Evolutionary conservation across 2,113 vertebrate genomes (phyloP).

Genomic region (Synchiropus splendidus): DNA sequence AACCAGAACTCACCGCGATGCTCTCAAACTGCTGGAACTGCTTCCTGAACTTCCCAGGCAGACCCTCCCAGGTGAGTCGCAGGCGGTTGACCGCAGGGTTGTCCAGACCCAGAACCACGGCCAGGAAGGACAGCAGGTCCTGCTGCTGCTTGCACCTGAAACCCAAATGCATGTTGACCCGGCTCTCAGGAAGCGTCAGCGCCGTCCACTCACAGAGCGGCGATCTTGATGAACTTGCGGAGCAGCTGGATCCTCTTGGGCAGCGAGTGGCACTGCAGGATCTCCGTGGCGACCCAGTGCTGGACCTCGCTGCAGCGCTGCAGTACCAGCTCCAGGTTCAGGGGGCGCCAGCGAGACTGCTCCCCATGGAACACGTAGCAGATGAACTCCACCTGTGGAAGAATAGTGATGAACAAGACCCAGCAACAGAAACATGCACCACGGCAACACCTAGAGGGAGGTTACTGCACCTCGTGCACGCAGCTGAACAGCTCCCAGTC

Average conservation of each 20-base stretch:
- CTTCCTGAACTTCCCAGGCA: conserved; percentile 94
- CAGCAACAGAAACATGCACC: too few species aligned
- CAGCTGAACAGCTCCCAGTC: conserved; percentile 97
- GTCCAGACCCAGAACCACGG: conserved; percentile 86
- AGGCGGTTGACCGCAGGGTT: conserved; percentile 86
- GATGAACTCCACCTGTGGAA: conserved; percentile 85
- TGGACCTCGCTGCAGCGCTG: conserved; percentile 95
- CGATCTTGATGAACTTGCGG: conserved; percentile 96
- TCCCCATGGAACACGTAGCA: conserved; percentile 93
- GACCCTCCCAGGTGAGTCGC: conserved; percentile 94
- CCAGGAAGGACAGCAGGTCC: conserved; percentile 91
- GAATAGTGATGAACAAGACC: too few species aligned
- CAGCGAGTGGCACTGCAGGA: conserved; percentile 85
- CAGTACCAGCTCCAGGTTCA: conserved; percentile 92
- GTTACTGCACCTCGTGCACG: conserved; percentile 78
- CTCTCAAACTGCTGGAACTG: conserved; percentile 93
- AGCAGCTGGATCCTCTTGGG: conserved; percentile 87
- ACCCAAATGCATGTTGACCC: neutral
- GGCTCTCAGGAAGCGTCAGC: neutral
- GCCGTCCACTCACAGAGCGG: conserved; percentile 80
- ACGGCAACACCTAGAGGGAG: too few species aligned
- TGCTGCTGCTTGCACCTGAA: conserved; percentile 94
- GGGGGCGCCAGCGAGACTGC: conserved; percentile 85
- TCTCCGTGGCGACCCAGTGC: conserved; percentile 94
- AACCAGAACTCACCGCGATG: conserved; percentile 70